Evolutionary conservation across 2,113 vertebrate genomes (phyloP).

Genomic region (Xenus cinereus): DNA sequence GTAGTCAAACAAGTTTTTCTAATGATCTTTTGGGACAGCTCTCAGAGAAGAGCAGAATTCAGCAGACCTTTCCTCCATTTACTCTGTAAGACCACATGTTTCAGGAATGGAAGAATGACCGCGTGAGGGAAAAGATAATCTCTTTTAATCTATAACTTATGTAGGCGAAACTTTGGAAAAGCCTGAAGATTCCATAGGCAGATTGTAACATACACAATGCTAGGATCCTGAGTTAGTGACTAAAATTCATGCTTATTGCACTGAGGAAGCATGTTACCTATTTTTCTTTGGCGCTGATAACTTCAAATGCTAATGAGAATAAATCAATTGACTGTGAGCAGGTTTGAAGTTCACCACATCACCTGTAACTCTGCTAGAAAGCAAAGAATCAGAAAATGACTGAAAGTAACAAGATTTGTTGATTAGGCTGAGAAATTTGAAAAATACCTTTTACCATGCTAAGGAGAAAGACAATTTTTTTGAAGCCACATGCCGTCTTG

Average conservation of each 20-base stretch:
- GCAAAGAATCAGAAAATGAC: not conserved
- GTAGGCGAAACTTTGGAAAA: not conserved
- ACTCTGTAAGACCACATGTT: not conserved
- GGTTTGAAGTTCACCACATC: not conserved
- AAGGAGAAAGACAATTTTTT: not conserved
- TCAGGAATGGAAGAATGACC: not conserved
- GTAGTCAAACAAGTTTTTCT: not conserved
- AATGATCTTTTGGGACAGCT: not conserved
- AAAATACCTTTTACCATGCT: not conserved
- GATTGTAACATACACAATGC: not conserved
- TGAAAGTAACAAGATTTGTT: not conserved
- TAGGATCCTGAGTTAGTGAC: not conserved
- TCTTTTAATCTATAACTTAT: not conserved
- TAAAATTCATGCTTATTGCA: not conserved
- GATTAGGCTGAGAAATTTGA: not conserved
- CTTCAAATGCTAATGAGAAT: not conserved
- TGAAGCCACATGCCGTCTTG: not conserved
- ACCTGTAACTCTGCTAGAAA: not conserved
- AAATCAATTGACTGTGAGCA: not conserved
- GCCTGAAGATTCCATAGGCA: not conserved
- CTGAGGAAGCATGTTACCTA: not conserved
- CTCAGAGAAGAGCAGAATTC: not conserved
- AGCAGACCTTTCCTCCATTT: not conserved
- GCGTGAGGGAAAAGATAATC: not conserved
- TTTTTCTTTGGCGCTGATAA: not conserved